Percentiles rank a stretch among this genome's conserved stretches.
Evolutionary conservation across 2,113 vertebrate genomes (phyloP).

Genomic region (Microtus oregoni): DNA sequence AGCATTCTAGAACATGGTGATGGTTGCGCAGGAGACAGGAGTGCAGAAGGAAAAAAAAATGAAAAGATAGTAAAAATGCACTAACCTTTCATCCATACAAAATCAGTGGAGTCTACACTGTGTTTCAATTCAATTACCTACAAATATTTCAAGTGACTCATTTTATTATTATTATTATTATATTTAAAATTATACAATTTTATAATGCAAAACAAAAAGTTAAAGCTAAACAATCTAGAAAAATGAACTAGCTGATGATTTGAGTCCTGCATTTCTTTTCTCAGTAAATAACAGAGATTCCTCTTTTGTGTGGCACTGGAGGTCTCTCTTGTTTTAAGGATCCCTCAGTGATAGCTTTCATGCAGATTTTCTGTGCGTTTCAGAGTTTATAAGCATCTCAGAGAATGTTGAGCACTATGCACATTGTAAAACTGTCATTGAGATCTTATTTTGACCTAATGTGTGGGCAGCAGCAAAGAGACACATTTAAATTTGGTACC

Average conservation of each 20-base stretch:
- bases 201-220: not conserved
- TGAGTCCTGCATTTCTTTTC: not conserved
- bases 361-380: not conserved
- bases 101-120: not conserved
- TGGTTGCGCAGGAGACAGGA: not conserved
- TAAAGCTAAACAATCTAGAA: not conserved
- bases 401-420: not conserved
- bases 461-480: slow-evolving; percentile 28
- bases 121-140: not conserved
- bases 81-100: not conserved
- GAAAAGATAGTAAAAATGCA: not conserved
- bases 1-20: not conserved
- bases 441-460: slow-evolving; percentile 58
- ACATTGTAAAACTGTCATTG: slow-evolving; percentile 42
- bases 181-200: not conserved
- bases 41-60: not conserved
- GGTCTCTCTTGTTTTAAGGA: slow-evolving; percentile 12
- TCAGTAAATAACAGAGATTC: not conserved
- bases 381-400: not conserved
- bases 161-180: not conserved
- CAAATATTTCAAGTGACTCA: not conserved
- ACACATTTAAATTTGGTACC: slow-evolving; percentile 25
- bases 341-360: not conserved
- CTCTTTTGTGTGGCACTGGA: not conserved
- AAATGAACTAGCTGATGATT: not conserved